A percentile compares a stretch with the other conserved stretches of the same genome.
phyloP scores from a whole-genome alignment of 2,888 invertebrate genomes.

The Megaustenia siamemsis region DNA sequence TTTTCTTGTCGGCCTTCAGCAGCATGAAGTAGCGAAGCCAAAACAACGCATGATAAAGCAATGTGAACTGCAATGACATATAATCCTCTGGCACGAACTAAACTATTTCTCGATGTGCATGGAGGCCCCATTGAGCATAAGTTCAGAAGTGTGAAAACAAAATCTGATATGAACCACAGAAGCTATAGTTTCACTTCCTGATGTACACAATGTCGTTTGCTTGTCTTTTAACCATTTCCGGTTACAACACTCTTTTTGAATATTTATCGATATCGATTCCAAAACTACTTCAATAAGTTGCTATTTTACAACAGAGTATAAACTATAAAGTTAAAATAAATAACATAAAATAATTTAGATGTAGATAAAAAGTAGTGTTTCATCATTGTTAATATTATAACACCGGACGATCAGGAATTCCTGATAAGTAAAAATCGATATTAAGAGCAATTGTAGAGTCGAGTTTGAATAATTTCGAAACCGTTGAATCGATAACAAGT shows the following conservation, averaged over 20 bases:
- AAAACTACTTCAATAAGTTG: not conserved
- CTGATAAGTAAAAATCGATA: no score
- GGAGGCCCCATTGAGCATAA: constrained; percentile 5
- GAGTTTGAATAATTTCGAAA: no score
- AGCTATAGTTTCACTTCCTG: not conserved
- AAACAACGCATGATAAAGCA: not conserved
- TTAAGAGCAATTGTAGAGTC: no score
- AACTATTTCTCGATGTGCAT: not conserved
- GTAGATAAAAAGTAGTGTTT: not conserved
- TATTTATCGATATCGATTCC: not conserved
- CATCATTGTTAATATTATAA: no score
- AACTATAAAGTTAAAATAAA: not conserved
- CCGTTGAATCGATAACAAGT: no score
- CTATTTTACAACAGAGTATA: not conserved
- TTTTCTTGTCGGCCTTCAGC: not conserved
- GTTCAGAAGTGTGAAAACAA: no score
- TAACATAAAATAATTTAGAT: not conserved
- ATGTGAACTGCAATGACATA: not conserved
- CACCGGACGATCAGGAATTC: no score
- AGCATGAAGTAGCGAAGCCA: not conserved
- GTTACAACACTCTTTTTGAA: not conserved
- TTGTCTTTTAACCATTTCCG: not conserved
- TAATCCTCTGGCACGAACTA: not conserved
- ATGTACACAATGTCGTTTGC: not conserved
- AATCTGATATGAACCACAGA: no score